Evolutionary conservation across 1,140 invertebrate genomes (phyloP), one percentile per base, ranked within the genome.

Genomic region (Drosophila willistoni): DNA sequence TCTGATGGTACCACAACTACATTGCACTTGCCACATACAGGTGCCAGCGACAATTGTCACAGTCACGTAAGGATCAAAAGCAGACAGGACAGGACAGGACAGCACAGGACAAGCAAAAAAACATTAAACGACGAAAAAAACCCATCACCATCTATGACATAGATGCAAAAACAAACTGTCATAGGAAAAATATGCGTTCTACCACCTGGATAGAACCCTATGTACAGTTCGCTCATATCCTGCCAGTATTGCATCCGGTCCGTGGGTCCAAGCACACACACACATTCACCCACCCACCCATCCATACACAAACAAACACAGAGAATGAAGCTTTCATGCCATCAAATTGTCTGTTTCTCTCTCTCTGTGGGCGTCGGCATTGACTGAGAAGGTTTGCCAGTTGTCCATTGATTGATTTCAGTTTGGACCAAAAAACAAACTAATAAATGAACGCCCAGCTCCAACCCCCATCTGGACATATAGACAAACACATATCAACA

Each of bases 381-480:
- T 59, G 42, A 39, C 36, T 39, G 73, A 71, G 74, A 47, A 14
- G 68, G 80, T 71, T 74, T 67, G 68, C 60, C 72, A 68, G 72
- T 57, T 70, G 72, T 64, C 42, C 71, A 66, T 57, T 84, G 84
- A 87, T 87, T 87, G 83, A 83, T 89, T 89, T 73, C 67, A 64
- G 62, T 80, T 71, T 68, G 55, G 70, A 78, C 62, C 76, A 83
- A 76, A 76, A 29, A 90, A 80, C 80, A 89, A 89, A 89, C 84
- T 89, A 89, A 89, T 89, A 89, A 89, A 81, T 69, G 57, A 81
- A 70, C 71, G 54, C n/a, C n/a, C n/a, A n/a, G n/a, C 57, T 55
- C 2, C 1, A 1, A 12, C 44, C 29, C 6, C 0, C 29, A 29
- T 6, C 9, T 9, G 9, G 9, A 34, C 9, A 34, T 34, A 34